phyloP scores from a whole-genome alignment of 2,888 invertebrate genomes.

The Corbicula japonica region DNA sequence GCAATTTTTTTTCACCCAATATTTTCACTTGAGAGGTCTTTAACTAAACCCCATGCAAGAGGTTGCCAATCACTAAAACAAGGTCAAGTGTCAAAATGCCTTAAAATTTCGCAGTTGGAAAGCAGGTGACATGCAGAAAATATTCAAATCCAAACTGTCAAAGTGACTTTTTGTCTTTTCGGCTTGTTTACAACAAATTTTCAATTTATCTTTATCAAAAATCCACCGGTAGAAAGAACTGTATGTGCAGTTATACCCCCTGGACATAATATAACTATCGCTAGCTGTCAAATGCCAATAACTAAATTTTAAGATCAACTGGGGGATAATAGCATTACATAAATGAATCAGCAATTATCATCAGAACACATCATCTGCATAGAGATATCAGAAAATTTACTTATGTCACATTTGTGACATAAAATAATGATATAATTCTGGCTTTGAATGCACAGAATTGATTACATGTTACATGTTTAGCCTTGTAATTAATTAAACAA shows the following conservation, averaged over 20 bases:
- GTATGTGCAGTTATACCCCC: slow-evolving; percentile 24
- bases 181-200: slow-evolving; percentile 2
- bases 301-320: slow-evolving; percentile 11
- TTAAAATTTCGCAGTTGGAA: neutral
- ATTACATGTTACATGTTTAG: too few relatives aligned
- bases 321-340: slow-evolving; percentile 11
- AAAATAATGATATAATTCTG: too few relatives aligned
- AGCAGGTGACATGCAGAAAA: slow-evolving; percentile 6
- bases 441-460: too few relatives aligned
- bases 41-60: neutral
- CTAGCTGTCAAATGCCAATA: slow-evolving; percentile 33
- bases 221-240: slow-evolving; percentile 10
- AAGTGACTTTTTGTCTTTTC: slow-evolving; percentile 15
- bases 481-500: too few relatives aligned
- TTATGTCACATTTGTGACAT: too few relatives aligned
- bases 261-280: slow-evolving; percentile 23
- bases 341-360: slow-evolving; percentile 24
- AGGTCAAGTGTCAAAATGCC: slow-evolving; percentile 7
- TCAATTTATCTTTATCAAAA: slow-evolving; percentile 34
- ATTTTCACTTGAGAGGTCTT: neutral
- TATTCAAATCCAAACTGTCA: slow-evolving; percentile 18
- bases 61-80: neutral
- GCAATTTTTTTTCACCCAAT: neutral
- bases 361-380: slow-evolving; percentile 11
- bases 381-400: too few relatives aligned